phyloP scores from a whole-genome alignment of 2,797 vertebrate genomes.

The Sphenodon punctatus region DNA sequence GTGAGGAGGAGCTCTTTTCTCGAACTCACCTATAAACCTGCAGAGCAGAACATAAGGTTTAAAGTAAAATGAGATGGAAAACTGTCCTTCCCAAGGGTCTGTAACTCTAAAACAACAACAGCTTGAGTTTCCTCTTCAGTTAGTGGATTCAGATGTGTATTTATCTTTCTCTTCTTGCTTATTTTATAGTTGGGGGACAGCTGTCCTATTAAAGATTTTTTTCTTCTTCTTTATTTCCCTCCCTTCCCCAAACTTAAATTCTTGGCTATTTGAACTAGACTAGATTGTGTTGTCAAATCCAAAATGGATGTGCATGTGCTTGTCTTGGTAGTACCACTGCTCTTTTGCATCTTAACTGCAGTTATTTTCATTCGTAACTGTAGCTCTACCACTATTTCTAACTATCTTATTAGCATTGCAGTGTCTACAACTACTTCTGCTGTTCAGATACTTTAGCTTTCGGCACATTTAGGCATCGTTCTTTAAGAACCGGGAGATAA shows the following conservation, averaged over 20 bases:
- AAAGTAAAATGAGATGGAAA: conserved; percentile 71
- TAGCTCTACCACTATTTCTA: conserved; percentile 70
- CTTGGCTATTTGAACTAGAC: conserved; percentile 87
- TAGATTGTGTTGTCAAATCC: conserved; percentile 86
- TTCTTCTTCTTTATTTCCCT: conserved; percentile 15
- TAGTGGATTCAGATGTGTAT: conserved; percentile 84
- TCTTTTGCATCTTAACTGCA: conserved; percentile 81
- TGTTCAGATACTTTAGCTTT: conserved; percentile 81
- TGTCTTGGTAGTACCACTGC: conserved; percentile 86
- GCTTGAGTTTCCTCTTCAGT: conserved; percentile 87
- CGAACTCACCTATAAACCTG: conserved; percentile 83
- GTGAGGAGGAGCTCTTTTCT: conserved; percentile 80
- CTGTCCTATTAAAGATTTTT: conserved; percentile 70
- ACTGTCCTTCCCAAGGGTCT: conserved; percentile 80
- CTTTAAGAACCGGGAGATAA: conserved; percentile 78
- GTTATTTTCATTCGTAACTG: conserved; percentile 75
- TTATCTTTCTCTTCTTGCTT: conserved; percentile 84
- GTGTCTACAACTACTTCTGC: conserved; percentile 72
- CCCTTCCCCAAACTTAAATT: conserved; percentile 60
- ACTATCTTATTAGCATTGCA: conserved; percentile 76
- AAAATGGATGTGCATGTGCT: conserved; percentile 94
- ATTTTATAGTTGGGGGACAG: conserved; percentile 83
- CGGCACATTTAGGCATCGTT: conserved; percentile 77
- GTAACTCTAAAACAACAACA: conserved; percentile 79
- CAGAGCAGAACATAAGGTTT: conserved; percentile 60